Evolutionary conservation across 1,140 invertebrate genomes (phyloP).

Genomic region (Ostrea edulis): DNA sequence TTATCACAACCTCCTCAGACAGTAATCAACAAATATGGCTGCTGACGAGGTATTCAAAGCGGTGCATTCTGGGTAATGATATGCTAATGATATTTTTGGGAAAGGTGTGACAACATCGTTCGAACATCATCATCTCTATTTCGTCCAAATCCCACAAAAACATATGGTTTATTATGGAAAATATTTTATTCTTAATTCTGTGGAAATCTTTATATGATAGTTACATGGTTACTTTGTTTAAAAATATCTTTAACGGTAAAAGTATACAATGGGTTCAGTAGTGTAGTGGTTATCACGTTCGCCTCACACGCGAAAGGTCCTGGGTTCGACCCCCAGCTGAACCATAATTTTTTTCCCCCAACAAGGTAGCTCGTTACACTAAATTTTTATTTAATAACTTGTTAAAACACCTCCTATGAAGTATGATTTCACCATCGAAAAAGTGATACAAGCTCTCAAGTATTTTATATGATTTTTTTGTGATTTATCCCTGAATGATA

Average conservation of each 20-base stretch:
- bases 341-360: constrained; percentile 75
- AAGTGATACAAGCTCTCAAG: no score
- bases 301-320: constrained; percentile 71
- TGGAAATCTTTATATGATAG: no score
- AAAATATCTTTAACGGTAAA: no score
- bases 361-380: no score
- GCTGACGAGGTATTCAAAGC: constrained; percentile 21
- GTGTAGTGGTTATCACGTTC: constrained; percentile 73
- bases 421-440: no score
- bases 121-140: not conserved
- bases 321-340: constrained; percentile 71
- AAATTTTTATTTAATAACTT: no score
- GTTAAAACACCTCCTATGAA: no score
- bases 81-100: constrained; percentile 3
- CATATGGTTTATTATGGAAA: no score
- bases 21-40: constrained; percentile 35
- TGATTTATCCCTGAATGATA: no score
- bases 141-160: not conserved
- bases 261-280: constrained; percentile 59
- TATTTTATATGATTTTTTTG: no score
- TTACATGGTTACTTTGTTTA: no score
- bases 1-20: constrained; percentile 22
- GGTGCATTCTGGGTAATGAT: constrained; percentile 22
- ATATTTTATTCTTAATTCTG: no score
- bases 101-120: not conserved